A percentile compares a stretch with the other conserved stretches of the same genome.
phyloP scores from a whole-genome alignment of 1,140 invertebrate genomes.

The Medauroidea extradentata region DNA sequence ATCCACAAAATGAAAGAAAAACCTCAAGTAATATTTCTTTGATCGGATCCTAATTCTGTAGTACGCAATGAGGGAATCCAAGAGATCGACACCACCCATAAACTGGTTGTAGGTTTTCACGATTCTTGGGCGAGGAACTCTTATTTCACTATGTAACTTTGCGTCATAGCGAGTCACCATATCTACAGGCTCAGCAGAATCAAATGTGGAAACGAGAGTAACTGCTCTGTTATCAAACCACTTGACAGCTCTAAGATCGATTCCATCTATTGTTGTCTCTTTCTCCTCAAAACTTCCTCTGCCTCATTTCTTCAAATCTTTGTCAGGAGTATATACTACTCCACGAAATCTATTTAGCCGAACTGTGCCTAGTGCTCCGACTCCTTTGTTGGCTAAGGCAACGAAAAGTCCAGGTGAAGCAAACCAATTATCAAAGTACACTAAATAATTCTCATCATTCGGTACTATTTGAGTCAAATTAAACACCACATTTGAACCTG shows the following conservation, averaged over 20 bases:
- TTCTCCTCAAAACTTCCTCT: constrained; percentile 4
- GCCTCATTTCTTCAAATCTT: constrained; percentile 2
- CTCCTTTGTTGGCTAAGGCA: constrained; percentile 17
- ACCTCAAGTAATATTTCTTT: constrained; percentile 21
- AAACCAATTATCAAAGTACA: constrained; percentile 31
- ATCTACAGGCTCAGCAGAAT: too few relatives aligned
- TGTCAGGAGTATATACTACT: constrained; percentile 25
- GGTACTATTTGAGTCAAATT: constrained; percentile 16
- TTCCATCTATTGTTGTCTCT: constrained; percentile 3
- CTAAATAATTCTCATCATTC: constrained; percentile 14
- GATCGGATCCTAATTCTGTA: constrained; percentile 19
- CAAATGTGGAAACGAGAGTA: too few relatives aligned
- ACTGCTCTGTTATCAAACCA: constrained; percentile 9
- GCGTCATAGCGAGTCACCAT: too few relatives aligned
- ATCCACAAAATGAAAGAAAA: constrained; percentile 18
- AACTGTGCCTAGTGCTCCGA: constrained; percentile 40
- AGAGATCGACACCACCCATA: constrained; percentile 22
- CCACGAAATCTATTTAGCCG: constrained; percentile 35
- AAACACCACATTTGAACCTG: constrained; percentile 22
- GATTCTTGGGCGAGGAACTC: too few relatives aligned
- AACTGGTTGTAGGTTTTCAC: constrained; percentile 20
- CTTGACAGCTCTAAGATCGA: constrained; percentile 1
- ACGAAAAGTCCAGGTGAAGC: constrained; percentile 17
- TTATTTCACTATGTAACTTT: too few relatives aligned
- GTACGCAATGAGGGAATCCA: constrained; percentile 20